A percentile compares a stretch with the other conserved stretches of the same genome.
phyloP scores from a whole-genome alignment of 2,888 invertebrate species.

The Diaperis boleti region DNA sequence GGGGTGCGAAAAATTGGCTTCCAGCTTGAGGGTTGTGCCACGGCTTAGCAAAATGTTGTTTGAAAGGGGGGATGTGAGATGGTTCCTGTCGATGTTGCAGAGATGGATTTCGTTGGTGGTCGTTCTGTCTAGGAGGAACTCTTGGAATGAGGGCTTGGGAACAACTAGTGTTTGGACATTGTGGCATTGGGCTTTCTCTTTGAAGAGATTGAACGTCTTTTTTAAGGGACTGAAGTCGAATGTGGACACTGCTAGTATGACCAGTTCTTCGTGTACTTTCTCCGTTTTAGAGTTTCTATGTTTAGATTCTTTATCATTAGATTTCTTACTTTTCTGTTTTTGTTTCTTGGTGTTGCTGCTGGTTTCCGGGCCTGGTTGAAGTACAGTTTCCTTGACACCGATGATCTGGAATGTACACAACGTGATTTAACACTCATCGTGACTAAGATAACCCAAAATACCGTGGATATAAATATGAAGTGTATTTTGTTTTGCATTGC shows the following conservation, averaged over 20 bases:
- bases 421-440: too few species aligned
- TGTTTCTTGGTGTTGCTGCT: neutral
- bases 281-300: conserved; percentile 10
- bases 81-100: neutral
- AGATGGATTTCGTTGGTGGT: conserved; percentile 28
- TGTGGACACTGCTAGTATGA: conserved; percentile 1
- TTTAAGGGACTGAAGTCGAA: conserved; percentile 23
- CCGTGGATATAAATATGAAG: too few species aligned
- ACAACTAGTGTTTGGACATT: neutral
- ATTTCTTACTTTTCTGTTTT: conserved; percentile 6
- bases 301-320: neutral
- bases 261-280: neutral
- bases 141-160: neutral
- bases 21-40: conserved; percentile 50
- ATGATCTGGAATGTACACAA: too few species aligned
- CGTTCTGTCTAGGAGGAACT: neutral
- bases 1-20: conserved; percentile 52
- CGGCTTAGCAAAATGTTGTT: conserved; percentile 6
- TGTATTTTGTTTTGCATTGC: too few species aligned
- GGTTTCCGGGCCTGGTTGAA: neutral
- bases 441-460: too few species aligned
- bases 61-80: conserved; percentile 1
- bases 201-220: conserved; percentile 7
- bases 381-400: too few species aligned
- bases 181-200: conserved; percentile 34